Conservation (phyloP, 2,113 vertebrate genomes). For the Leiothrix lutea region DNA sequence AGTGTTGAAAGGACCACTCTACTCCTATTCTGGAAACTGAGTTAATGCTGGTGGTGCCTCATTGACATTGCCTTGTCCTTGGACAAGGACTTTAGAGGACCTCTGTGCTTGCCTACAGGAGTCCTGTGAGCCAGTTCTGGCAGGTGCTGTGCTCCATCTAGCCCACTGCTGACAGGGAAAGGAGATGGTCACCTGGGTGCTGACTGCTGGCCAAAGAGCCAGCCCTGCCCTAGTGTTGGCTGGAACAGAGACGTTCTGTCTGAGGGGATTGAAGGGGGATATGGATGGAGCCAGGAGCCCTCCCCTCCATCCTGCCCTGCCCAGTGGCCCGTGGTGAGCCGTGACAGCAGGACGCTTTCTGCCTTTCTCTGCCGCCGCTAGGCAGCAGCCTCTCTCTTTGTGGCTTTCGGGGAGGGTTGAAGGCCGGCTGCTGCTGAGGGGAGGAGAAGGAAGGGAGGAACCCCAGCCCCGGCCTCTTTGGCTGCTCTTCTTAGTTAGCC, state of each 20-base stretch:
- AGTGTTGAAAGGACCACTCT: background rate
- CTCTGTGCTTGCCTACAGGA: background rate
- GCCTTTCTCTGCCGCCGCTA: background rate
- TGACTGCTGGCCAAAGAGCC: background rate
- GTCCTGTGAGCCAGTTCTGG: background rate
- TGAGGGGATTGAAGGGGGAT: background rate
- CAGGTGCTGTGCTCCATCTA: background rate
- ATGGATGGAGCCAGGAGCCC: background rate
- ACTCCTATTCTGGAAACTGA: background rate
- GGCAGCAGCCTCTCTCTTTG: slow-evolving; percentile 43
- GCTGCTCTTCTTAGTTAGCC: background rate
- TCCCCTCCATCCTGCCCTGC: background rate
- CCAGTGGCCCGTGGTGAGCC: accelerated
- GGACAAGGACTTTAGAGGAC: background rate
- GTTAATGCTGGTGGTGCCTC: background rate
- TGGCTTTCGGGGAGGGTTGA: background rate
- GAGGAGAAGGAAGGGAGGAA: background rate
- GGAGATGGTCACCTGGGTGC: background rate
- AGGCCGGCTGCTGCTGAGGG: background rate
- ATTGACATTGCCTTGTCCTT: no score
- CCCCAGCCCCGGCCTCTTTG: background rate
- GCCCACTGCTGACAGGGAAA: background rate
- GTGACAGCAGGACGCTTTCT: accelerated
- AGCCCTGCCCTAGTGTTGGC: accelerated
- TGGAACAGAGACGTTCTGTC: background rate